Evolutionary conservation across 2,113 vertebrate genomes (phyloP), one percentile per base, ranked within the genome.

Genomic region (Nicator chloris): DNA sequence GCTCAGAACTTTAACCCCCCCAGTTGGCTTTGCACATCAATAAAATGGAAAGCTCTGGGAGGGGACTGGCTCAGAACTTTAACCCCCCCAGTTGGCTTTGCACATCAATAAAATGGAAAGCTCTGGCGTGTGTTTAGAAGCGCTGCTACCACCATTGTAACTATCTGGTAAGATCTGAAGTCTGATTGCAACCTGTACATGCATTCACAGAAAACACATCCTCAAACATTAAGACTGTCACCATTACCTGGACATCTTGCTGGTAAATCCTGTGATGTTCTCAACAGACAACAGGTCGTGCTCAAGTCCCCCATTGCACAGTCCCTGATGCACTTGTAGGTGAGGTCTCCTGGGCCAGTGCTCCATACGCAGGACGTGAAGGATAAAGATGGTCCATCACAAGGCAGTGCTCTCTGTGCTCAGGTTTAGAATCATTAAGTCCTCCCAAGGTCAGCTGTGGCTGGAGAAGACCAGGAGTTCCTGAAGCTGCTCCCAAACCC

Each of bases 341-440:
- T 17, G 13, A 77, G 37, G 24, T 44, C 28, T 71, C 42, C 65
- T 21, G 40, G n/a, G 79, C 19, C 44, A 39, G 23, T 4, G 15
- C 33, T 66, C 60, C 61, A 11, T 2, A 8, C 10, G 16, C 2
- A 1, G 68, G 64, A 71, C 0, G 0, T 2, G 39, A 77, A 63
- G 51, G 60, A 63, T 35, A 9, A 88, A 56, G 79, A 35, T 0
- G 3, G 35, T 10, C 23, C 54, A 8, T n/a, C 63, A 45, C 21
- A 44, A 85, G 42, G 75, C 13, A 69, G 35, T 0, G 0, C 10
- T 7, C 31, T 45, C 44, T 39, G 23, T 4, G 22, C 64, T 60
- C 57, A 72, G n/a, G 18, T 50, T 77, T 15, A 59, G 50, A 28
- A 33, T 21, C 16, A 15, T 3, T 26, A 54, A 31, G n/a, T 30